Evolutionary conservation across 1,140 invertebrate genomes (phyloP).

Genomic region (Cydia strobilella): DNA sequence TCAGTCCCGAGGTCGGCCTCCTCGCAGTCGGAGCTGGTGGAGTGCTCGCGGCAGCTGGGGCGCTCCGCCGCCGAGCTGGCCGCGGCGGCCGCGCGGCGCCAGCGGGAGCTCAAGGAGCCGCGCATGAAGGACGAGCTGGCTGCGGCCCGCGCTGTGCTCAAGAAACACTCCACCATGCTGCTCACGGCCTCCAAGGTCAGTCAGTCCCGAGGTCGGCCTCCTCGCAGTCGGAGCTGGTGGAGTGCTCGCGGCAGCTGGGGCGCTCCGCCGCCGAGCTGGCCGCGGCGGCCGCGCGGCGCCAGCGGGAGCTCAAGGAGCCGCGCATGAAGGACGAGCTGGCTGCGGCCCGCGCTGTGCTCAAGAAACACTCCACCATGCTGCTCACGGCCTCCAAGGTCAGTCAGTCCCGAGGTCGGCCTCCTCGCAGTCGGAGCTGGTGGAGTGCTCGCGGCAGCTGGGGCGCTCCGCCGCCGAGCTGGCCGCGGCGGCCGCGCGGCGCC

Average conservation of each 20-base stretch:
- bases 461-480: constrained; percentile 93
- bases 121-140: constrained; percentile 96
- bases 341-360: constrained; percentile 97
- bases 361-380: constrained; percentile 99
- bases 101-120: constrained; percentile 97
- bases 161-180: constrained; percentile 99
- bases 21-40: constrained; percentile 95
- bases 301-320: constrained; percentile 97
- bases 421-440: constrained; percentile 95
- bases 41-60: constrained; percentile 94
- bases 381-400: constrained; percentile 94
- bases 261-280: constrained; percentile 93
- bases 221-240: constrained; percentile 95
- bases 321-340: constrained; percentile 96
- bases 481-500: constrained; percentile 95
- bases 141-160: constrained; percentile 97
- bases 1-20: no score
- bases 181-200: constrained; percentile 94
- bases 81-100: constrained; percentile 95
- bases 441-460: constrained; percentile 94
- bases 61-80: constrained; percentile 93
- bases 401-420: no score
- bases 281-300: constrained; percentile 95
- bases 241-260: constrained; percentile 94
- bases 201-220: no score